Percentiles rank a stretch among this genome's conserved stretches.
Conservation (phyloP, 1,140 invertebrate species). For the Bilobella aurantiaca region DNA sequence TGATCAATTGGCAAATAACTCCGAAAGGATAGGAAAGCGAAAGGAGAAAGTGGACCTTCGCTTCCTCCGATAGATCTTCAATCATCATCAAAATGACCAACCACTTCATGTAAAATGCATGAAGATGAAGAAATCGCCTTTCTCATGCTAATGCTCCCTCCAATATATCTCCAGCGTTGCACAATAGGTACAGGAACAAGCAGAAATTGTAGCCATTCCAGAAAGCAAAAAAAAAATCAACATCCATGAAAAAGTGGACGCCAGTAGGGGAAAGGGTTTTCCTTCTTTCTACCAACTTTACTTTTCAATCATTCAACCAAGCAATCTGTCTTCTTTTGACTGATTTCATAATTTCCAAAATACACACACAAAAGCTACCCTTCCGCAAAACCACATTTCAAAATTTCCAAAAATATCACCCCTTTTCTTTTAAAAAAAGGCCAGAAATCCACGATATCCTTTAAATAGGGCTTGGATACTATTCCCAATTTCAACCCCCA, state of each 20-base stretch:
- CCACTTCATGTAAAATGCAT: constrained; percentile 17
- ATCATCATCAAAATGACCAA: constrained; percentile 32
- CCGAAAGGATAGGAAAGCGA: background rate
- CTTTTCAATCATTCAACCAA: constrained; percentile 18
- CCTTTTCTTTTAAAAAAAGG: too few species aligned
- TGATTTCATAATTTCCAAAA: background rate
- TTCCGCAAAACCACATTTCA: background rate
- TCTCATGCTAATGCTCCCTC: constrained; percentile 25
- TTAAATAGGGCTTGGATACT: too few species aligned
- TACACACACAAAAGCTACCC: background rate
- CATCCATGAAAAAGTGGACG: background rate
- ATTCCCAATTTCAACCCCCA: too few species aligned
- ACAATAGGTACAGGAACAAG: too few species aligned
- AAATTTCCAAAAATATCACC: too few species aligned
- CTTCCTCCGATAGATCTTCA: constrained; percentile 18
- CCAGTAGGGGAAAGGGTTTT: background rate
- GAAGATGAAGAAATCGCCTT: constrained; percentile 16
- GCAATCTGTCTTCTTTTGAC: constrained; percentile 2
- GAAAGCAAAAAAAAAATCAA: background rate
- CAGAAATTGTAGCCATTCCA: too few species aligned
- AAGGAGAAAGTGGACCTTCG: background rate
- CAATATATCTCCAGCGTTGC: background rate
- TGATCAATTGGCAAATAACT: constrained; percentile 34
- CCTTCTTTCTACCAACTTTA: background rate
- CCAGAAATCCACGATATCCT: too few species aligned